Base-by-base conservation (phyloP, 2,888 invertebrate species). In the Sceliomorpha sp. region DNA sequence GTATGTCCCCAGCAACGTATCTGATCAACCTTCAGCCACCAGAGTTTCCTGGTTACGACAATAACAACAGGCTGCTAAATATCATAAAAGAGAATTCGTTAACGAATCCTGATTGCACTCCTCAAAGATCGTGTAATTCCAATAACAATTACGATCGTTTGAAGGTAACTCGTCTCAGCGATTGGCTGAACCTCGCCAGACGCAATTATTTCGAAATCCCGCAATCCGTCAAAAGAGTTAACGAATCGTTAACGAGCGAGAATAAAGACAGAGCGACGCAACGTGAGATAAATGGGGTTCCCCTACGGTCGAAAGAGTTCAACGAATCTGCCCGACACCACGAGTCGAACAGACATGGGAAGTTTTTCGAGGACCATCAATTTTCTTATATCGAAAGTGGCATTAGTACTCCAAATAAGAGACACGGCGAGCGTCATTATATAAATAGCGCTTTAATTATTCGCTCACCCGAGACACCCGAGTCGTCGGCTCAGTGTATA, bases 101-200 rank as follows among this genome's bases (percentile, higher is more conserved):
- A 44, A 20, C 44, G n/a, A 26, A n/a, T 8, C 10, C 10, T 8
- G 34, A 29, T 7, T 7, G 8, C 2, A 17, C 8, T 8, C 1
- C 13, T 12, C 26, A 15, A 20, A 20, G 5, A 20, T 14, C 26
- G 14, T 12, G 12, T 26, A 10, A 37, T 17, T 34, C 9, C 17
- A 2, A 15, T n/a, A 24, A 63, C 13, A 37, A 60, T 42, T 72
- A 82, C 44, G 81, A 85, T 15, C 81, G 87, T 31, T 74, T 86
- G 39, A 85, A 82, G 58, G 83, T 79, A 2, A 84, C 81, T 12
- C 78, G 83, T 8, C 68, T 88, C 1, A 81, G 84, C 59, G 89
- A 89, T 60, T 89, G 89, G 89, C 51, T 88, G 69, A 82, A 74
- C 56, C 76, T 84, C 5, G 87, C 86, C 1, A 76, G 85, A 15